phyloP scores from a whole-genome alignment of 2,113 vertebrate genomes.

The Crocuta crocuta region DNA sequence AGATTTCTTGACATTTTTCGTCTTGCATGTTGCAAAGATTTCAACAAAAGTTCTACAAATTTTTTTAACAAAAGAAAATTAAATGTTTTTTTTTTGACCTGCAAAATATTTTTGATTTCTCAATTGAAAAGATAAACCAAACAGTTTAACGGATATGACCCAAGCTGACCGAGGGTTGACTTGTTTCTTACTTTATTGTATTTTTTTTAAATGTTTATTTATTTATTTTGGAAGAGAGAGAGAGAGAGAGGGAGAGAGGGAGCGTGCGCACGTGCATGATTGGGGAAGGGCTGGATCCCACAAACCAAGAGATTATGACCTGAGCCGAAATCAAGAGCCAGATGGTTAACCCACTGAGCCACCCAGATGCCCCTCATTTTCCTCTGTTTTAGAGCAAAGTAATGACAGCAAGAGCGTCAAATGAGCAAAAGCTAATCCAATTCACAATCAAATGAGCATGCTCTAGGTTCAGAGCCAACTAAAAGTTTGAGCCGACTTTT shows the following conservation, averaged over 20 bases:
- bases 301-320: too few species aligned
- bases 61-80: constrained; percentile 10
- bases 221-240: too few species aligned
- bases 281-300: too few species aligned
- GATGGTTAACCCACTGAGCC: too few species aligned
- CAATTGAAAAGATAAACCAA: not conserved
- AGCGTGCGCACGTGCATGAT: too few species aligned
- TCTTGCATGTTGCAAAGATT: not conserved
- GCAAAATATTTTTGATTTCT: not conserved
- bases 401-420: not conserved
- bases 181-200: not conserved
- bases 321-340: too few species aligned
- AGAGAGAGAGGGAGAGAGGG: too few species aligned
- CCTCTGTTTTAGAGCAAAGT: not conserved
- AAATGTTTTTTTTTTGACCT: not conserved
- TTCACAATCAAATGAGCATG: not conserved
- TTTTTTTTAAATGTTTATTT: too few species aligned
- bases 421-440: constrained; percentile 15
- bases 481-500: not conserved
- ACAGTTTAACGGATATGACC: not conserved
- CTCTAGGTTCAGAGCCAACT: not conserved
- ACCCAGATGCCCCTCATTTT: not conserved
- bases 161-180: not conserved
- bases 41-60: not conserved
- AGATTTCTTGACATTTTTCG: not conserved